These are phyloP conservation scores for Hetaerina titia DNA, from an alignment of 2,888 invertebrate species.

Conservation along the genomic window DNA sequence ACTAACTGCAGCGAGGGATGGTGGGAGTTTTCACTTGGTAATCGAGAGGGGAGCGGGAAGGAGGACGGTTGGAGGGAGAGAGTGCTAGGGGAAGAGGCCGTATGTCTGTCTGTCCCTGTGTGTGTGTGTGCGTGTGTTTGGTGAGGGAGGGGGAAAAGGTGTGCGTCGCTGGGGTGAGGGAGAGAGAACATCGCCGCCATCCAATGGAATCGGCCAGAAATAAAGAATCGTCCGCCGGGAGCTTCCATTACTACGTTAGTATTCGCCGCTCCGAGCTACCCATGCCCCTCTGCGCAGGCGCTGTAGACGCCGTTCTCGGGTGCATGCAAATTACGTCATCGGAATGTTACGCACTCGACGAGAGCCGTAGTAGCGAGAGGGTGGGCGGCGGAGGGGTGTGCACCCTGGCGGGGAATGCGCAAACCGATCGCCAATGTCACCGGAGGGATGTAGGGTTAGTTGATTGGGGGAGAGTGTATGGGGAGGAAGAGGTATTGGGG, in stretches of 20 bases:
- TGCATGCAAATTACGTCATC: conserved; percentile 36
- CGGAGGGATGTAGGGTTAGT: conserved; percentile 6
- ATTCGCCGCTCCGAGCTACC: conserved; percentile 2
- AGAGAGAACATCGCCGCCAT: not conserved
- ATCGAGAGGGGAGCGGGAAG: not conserved
- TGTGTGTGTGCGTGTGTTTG: no score
- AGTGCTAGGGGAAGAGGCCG: not conserved
- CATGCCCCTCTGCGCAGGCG: conserved; percentile 11
- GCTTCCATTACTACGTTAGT: conserved; percentile 59
- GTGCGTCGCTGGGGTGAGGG: not conserved
- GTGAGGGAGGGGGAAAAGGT: not conserved
- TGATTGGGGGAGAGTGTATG: not conserved
- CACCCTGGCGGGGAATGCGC: conserved; percentile 41
- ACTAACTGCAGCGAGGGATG: not conserved
- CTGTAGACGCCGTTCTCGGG: not conserved
- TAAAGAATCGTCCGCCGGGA: not conserved
- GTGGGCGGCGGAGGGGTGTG: not conserved
- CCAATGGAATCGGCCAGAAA: conserved; percentile 6
- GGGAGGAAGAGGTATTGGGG: not conserved
- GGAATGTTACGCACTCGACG: conserved; percentile 46
- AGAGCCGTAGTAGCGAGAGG: conserved; percentile 1
- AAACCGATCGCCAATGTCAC: not conserved
- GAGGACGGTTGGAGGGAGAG: not conserved
- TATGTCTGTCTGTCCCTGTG: no score
- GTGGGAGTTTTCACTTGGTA: no score